Percentiles rank a stretch among this genome's conserved stretches.
These are phyloP conservation scores for Prolemur simus DNA, from an alignment of 2,113 vertebrate species.

Conservation along the genomic window DNA sequence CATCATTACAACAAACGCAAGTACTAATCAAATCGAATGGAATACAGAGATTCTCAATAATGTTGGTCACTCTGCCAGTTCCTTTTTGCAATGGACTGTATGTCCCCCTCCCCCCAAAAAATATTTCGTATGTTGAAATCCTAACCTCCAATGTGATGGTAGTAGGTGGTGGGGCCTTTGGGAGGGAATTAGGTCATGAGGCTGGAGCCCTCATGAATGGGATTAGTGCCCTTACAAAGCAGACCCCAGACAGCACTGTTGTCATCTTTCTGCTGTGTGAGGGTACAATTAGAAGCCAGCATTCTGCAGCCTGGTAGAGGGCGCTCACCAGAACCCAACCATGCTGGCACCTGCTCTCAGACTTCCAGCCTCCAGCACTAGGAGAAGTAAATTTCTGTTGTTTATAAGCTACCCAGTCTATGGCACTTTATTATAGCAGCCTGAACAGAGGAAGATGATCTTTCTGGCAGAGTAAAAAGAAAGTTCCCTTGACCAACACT, in stretches of 20 bases:
- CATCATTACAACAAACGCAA: background rate
- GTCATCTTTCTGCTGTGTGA: background rate
- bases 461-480: background rate
- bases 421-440: background rate
- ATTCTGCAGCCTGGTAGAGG: background rate
- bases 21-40: background rate
- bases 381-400: background rate
- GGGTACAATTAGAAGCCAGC: background rate
- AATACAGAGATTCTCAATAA: slow-evolving; percentile 23
- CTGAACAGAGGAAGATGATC: background rate
- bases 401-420: background rate
- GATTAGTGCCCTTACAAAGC: background rate
- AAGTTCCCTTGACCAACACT: background rate
- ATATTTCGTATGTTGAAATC: background rate
- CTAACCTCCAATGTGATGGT: background rate
- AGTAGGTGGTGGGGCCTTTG: background rate
- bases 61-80: background rate
- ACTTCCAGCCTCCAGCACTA: background rate
- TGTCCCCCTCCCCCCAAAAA: background rate
- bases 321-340: background rate
- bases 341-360: too few relatives aligned
- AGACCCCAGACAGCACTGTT: background rate
- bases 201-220: background rate
- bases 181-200: background rate
- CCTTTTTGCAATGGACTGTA: background rate